These are phyloP conservation scores for Ornithoptera priamus DNA, from an alignment of 2,888 invertebrate species.

Conservation along the genomic window DNA sequence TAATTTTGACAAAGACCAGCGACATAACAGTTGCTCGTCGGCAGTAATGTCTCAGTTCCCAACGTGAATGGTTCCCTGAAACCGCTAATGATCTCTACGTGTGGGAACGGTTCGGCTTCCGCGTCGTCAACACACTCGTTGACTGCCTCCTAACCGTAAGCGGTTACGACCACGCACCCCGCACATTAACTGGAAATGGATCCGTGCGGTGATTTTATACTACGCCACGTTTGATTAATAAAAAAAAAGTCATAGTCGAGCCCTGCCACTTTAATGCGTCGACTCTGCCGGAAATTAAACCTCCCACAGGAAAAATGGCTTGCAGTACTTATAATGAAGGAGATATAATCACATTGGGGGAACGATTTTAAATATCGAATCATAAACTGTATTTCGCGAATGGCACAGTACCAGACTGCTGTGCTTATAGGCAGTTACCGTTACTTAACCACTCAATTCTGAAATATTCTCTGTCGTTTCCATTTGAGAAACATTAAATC, in stretches of 20 bases:
- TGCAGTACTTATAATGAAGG: no score
- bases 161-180: slow-evolving; percentile 4
- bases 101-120: slow-evolving; percentile 62
- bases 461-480: no score
- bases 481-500: no score
- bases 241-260: not conserved
- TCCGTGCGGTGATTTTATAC: slow-evolving; percentile 6
- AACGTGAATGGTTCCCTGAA: slow-evolving; percentile 55
- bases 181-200: slow-evolving; percentile 16
- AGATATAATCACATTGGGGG: no score
- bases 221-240: not conserved
- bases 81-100: slow-evolving; percentile 64
- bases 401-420: no score
- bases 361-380: no score
- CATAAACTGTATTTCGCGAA: no score
- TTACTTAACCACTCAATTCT: no score
- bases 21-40: slow-evolving; percentile 22
- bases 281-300: no score
- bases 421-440: no score
- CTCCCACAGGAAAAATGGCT: no score
- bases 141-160: slow-evolving; percentile 12
- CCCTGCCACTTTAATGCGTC: no score
- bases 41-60: slow-evolving; percentile 56
- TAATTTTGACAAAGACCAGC: slow-evolving; percentile 1
- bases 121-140: slow-evolving; percentile 39